Evolutionary conservation across 2,113 vertebrate genomes (phyloP).

Genomic region (Gnathonemus longibarbis): DNA sequence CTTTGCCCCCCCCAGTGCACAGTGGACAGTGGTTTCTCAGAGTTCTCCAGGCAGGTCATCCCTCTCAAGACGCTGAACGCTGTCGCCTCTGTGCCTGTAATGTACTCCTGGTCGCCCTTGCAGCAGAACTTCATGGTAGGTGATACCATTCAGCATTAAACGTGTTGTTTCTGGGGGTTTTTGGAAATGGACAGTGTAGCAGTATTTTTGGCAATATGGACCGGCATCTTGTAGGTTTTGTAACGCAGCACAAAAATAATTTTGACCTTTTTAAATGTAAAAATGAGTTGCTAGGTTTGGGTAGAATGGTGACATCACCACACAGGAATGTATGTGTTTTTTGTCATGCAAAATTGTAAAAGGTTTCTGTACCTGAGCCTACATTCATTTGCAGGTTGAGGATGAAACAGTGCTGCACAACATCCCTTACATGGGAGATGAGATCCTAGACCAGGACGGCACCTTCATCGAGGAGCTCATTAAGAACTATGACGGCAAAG

Average conservation of each 20-base stretch:
- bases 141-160: background rate
- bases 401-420: slow-evolving; percentile 98
- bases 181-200: background rate
- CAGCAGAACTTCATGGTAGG: slow-evolving; percentile 97
- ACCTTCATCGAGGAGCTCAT: slow-evolving; percentile 98
- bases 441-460: slow-evolving; percentile 95
- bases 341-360: background rate
- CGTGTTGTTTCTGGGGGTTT: background rate
- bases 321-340: background rate
- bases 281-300: background rate
- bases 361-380: no score
- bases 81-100: slow-evolving; percentile 94
- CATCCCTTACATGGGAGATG: slow-evolving; percentile 98
- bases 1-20: slow-evolving; percentile 71
- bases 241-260: background rate
- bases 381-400: slow-evolving; percentile 70
- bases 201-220: background rate
- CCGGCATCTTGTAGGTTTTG: background rate
- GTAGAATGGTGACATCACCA: background rate
- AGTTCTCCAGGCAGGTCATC: slow-evolving; percentile 88
- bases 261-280: background rate
- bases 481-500: slow-evolving; percentile 98
- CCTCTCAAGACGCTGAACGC: slow-evolving; percentile 96
- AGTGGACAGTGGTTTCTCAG: slow-evolving; percentile 84
- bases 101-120: slow-evolving; percentile 98